phyloP scores from a whole-genome alignment of 2,113 vertebrate genomes.

The Propithecus coquereli region DNA sequence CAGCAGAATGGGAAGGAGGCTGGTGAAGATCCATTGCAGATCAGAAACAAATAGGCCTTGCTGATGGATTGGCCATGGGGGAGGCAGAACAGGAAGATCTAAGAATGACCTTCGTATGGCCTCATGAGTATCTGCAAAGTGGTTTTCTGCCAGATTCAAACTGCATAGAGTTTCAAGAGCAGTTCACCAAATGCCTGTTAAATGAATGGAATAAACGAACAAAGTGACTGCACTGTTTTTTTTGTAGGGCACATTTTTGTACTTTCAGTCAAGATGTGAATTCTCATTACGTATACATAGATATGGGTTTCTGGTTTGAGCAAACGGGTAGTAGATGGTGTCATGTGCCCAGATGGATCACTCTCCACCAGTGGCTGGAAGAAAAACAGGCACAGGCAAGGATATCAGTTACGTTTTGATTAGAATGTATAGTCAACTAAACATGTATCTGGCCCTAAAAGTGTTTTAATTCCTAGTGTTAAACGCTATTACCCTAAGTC shows the following conservation, averaged over 20 bases:
- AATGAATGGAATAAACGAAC: background rate
- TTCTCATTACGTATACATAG: background rate
- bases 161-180: background rate
- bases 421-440: background rate
- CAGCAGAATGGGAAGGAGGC: background rate
- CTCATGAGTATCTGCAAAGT: background rate
- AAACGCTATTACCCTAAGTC: background rate
- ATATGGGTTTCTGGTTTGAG: background rate
- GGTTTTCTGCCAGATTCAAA: constrained; percentile 26
- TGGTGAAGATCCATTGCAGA: background rate
- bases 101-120: background rate
- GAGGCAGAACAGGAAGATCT: background rate
- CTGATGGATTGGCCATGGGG: background rate
- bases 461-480: background rate
- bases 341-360: background rate
- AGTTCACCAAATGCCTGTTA: background rate
- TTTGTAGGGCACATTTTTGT: background rate
- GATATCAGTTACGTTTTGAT: background rate
- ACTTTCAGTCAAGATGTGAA: background rate
- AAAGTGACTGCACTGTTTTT: background rate
- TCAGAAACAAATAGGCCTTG: background rate
- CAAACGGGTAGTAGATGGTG: background rate
- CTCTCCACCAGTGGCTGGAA: background rate
- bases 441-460: background rate
- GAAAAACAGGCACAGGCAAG: background rate